A percentile compares a stretch with the other conserved stretches of the same genome.
Conservation (phyloP, 2,113 vertebrate genomes). For the Theropithecus gelada region DNA sequence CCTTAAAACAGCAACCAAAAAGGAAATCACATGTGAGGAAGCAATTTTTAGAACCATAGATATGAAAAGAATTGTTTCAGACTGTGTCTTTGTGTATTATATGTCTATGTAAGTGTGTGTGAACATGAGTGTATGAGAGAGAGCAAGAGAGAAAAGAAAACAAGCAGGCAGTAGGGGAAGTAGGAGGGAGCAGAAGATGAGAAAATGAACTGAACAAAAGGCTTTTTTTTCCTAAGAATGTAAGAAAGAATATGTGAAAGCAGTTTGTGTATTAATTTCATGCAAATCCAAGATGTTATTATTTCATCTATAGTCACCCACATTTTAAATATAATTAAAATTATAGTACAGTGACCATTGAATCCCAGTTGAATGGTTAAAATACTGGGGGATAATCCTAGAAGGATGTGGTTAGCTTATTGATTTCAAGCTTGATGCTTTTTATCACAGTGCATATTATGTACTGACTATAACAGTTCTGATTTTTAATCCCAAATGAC, state of each 20-base stretch:
- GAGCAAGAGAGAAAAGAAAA: not conserved
- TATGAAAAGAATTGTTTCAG: not conserved
- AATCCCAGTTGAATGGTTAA: not conserved
- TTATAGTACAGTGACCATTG: not conserved
- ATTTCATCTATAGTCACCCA: not conserved
- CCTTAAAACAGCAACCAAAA: not conserved
- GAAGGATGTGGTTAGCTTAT: conserved; percentile 5
- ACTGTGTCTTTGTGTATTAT: not conserved
- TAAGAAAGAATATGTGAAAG: not conserved
- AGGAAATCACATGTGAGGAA: not conserved
- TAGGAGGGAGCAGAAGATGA: not conserved
- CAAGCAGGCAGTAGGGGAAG: not conserved
- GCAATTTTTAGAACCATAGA: not conserved
- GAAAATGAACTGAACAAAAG: not conserved
- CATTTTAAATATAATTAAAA: conserved; percentile 13
- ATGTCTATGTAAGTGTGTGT: not conserved
- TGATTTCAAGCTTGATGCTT: conserved; percentile 50
- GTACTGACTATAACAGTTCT: not conserved
- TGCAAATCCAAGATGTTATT: not conserved
- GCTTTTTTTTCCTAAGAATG: not conserved
- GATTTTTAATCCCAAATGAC: conserved; percentile 29
- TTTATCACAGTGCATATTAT: not conserved
- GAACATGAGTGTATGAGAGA: not conserved
- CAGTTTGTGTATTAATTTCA: not conserved
- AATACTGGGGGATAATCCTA: not conserved